phyloP scores from a whole-genome alignment of 2,888 invertebrate species.

The Patella depressa region DNA sequence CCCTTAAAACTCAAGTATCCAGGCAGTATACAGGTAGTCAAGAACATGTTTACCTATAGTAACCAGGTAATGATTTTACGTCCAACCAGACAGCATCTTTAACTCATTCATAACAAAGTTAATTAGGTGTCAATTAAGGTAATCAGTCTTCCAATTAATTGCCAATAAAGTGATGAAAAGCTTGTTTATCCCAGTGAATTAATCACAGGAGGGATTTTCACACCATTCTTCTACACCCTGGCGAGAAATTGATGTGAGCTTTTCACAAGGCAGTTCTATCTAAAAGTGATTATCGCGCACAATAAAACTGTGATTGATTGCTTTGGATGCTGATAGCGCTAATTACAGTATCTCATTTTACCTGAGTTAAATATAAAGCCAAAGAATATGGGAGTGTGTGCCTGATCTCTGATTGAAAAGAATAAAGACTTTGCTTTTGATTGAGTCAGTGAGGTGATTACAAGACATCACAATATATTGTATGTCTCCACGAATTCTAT shows the following conservation, averaged over 20 bases:
- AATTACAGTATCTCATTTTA: conserved; percentile 12
- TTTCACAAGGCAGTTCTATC: not conserved
- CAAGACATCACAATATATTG: conserved; percentile 2
- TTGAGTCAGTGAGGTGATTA: conserved; percentile 5
- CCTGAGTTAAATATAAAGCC: not conserved
- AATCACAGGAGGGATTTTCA: not conserved
- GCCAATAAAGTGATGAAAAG: conserved; percentile 2
- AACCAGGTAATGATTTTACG: too few species aligned
- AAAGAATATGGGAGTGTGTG: not conserved
- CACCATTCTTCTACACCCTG: not conserved
- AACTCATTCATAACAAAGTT: not conserved
- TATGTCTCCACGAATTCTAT: not conserved
- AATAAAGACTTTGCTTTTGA: conserved; percentile 5
- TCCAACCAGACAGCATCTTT: too few species aligned
- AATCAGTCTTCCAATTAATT: conserved; percentile 9
- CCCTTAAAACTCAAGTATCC: too few species aligned
- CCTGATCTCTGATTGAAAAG: not conserved
- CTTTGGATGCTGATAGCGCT: conserved; percentile 1
- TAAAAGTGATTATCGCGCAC: conserved; percentile 1
- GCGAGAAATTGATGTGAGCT: conserved; percentile 6
- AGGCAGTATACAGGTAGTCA: too few species aligned
- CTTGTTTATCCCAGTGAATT: conserved; percentile 9
- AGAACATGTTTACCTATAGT: too few species aligned
- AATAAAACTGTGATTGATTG: conserved; percentile 9
- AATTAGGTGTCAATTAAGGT: conserved; percentile 10